Percentiles rank a stretch among this genome's conserved stretches.
Evolutionary conservation across 2,888 invertebrate species (phyloP).

Genomic region (Heliothis peltigera): DNA sequence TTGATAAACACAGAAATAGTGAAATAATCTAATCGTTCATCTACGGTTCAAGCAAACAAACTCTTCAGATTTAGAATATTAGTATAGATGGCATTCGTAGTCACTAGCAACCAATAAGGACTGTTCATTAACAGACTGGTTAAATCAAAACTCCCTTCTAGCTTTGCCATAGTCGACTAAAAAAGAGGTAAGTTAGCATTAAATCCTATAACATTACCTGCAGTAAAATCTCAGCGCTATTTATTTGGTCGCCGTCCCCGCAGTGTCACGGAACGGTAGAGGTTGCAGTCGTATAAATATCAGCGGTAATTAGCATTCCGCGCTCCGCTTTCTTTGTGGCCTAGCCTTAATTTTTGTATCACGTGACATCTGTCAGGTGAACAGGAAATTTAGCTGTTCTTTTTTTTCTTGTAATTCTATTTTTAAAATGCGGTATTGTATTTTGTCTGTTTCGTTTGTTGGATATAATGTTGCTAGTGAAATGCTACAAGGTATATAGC

Average conservation of each 20-base stretch:
- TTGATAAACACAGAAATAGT: too few relatives aligned
- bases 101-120: too few relatives aligned
- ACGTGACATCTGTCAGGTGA: slow-evolving; percentile 70
- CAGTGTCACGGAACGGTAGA: slow-evolving; percentile 77
- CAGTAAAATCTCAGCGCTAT: slow-evolving; percentile 67
- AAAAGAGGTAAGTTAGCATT: slow-evolving; percentile 54
- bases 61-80: too few relatives aligned
- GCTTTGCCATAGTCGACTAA: too few relatives aligned
- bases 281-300: slow-evolving; percentile 84
- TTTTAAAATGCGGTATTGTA: slow-evolving; percentile 15
- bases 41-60: too few relatives aligned
- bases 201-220: slow-evolving; percentile 61
- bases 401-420: slow-evolving; percentile 1
- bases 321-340: slow-evolving; percentile 62
- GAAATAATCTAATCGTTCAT: too few relatives aligned
- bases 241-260: slow-evolving; percentile 74
- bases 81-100: too few relatives aligned
- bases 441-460: slow-evolving; percentile 9
- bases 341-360: slow-evolving; percentile 75
- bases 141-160: too few relatives aligned
- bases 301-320: slow-evolving; percentile 82
- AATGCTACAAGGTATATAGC: not conserved
- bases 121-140: too few relatives aligned
- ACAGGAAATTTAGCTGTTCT: slow-evolving; percentile 44
- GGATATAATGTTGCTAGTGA: not conserved